A percentile compares a stretch with the other conserved stretches of the same genome.
Conservation (phyloP, 2,797 vertebrate species). For the Otolemur crassicaudatus region DNA sequence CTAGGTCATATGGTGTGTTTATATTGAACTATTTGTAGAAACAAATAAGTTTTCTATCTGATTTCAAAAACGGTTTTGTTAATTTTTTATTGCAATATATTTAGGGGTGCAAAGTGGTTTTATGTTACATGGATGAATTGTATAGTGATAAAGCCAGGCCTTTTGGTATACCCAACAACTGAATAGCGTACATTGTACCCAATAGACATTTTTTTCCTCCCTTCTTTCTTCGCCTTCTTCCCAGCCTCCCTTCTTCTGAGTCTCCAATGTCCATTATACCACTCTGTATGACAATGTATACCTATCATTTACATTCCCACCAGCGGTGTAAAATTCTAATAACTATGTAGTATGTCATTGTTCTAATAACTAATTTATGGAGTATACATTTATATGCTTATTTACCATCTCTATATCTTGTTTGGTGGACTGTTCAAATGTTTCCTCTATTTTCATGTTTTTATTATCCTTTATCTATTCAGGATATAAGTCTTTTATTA, state of each 20-base stretch:
- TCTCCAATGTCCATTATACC: neutral
- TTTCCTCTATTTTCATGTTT: neutral
- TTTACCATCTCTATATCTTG: neutral
- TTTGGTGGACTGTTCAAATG: neutral
- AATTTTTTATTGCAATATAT: neutral
- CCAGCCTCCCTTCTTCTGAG: neutral
- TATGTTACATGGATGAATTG: neutral
- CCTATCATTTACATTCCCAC: neutral
- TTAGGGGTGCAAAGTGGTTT: neutral
- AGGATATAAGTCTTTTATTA: neutral
- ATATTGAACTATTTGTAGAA: constrained; percentile 16
- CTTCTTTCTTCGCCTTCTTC: neutral
- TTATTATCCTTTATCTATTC: neutral
- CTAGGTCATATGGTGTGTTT: neutral
- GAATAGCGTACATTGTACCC: neutral
- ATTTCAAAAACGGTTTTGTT: neutral
- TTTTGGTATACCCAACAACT: neutral
- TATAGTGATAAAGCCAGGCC: neutral
- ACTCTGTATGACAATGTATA: neutral
- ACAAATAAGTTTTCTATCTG: neutral
- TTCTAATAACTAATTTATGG: neutral
- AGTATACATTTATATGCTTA: neutral
- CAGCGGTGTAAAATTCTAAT: neutral
- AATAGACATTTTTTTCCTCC: neutral
- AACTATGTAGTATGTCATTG: neutral